phyloP scores from a whole-genome alignment of 2,113 vertebrate genomes.

The Mobula hypostoma region DNA sequence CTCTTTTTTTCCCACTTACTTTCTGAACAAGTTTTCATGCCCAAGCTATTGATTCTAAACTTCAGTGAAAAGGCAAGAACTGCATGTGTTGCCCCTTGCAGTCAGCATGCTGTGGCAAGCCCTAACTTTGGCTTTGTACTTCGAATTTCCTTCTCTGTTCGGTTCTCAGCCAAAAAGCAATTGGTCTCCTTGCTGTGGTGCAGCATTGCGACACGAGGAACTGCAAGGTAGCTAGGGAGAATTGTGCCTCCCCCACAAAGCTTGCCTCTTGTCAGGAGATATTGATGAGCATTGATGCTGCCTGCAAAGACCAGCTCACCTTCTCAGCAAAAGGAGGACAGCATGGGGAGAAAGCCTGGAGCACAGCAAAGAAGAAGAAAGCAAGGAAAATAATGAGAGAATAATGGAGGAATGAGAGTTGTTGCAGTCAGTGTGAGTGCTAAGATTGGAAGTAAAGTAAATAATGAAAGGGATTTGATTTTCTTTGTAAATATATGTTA shows the following conservation, averaged over 20 bases:
- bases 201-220: neutral
- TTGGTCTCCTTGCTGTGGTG: neutral
- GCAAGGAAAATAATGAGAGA: slow-evolving; percentile 2
- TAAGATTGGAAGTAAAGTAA: slow-evolving; percentile 7
- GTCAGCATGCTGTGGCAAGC: slow-evolving; percentile 1
- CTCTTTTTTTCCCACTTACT: neutral
- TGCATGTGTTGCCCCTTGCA: neutral
- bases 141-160: neutral
- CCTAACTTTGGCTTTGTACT: slow-evolving; percentile 9
- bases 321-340: neutral
- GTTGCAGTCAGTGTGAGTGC: neutral
- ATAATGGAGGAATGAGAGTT: neutral
- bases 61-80: neutral
- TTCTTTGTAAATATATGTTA: slow-evolving; percentile 15
- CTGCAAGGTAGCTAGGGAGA: neutral
- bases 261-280: slow-evolving; percentile 22
- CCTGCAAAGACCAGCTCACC: neutral
- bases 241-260: neutral
- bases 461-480: slow-evolving; percentile 27
- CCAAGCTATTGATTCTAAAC: slow-evolving; percentile 13
- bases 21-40: neutral
- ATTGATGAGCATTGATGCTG: slow-evolving; percentile 28
- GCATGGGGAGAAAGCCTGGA: neutral
- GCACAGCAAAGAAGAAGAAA: slow-evolving; percentile 4
- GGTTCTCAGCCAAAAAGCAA: neutral